Percentiles rank a stretch among this genome's conserved stretches.
Evolutionary conservation across 2,113 vertebrate genomes (phyloP).

Genomic region (Phoenicopterus ruber): DNA sequence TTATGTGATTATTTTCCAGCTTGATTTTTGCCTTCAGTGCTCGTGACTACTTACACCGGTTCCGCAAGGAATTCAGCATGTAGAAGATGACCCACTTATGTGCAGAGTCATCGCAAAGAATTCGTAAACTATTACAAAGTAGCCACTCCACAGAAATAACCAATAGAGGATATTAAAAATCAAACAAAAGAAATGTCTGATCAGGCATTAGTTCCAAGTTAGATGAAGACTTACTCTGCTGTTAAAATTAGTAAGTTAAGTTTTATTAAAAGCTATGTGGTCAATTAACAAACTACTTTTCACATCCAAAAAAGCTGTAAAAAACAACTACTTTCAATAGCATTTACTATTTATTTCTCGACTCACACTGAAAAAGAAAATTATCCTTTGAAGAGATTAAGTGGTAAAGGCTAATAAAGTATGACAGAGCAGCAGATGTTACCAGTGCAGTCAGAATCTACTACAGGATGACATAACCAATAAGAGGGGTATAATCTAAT

Average conservation of each 20-base stretch:
- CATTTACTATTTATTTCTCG: background rate
- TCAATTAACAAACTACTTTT: background rate
- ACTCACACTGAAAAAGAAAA: background rate
- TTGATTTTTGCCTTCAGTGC: background rate
- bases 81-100: fast-evolving
- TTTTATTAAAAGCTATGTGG: background rate
- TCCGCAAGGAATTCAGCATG: background rate
- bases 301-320: background rate
- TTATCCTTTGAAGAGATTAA: background rate
- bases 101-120: background rate
- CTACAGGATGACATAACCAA: background rate
- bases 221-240: background rate
- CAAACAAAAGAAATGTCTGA: background rate
- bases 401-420: background rate
- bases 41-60: background rate
- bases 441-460: background rate
- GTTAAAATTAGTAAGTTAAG: background rate
- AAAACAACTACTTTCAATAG: background rate
- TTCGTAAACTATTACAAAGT: background rate
- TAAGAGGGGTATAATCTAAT: background rate
- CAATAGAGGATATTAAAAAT: background rate
- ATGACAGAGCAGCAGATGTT: background rate
- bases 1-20: background rate
- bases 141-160: background rate
- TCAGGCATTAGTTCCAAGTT: background rate